Evolutionary conservation across 2,888 invertebrate species (phyloP).

Genomic region (Agonopterix arenella): DNA sequence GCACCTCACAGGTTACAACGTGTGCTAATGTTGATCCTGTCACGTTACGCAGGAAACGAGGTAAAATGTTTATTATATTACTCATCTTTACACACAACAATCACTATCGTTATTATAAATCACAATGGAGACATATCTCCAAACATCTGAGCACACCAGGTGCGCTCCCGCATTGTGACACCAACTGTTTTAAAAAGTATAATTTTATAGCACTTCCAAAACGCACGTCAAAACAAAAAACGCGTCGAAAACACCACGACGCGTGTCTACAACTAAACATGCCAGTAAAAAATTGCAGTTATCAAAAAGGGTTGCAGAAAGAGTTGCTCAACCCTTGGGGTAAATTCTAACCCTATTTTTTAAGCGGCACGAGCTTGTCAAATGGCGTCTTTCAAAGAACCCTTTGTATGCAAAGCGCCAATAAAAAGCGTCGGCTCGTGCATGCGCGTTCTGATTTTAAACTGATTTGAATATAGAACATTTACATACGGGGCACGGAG

Average conservation of each 20-base stretch:
- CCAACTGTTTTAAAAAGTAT: slow-evolving; percentile 5
- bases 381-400: slow-evolving; percentile 23
- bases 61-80: not conserved
- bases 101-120: not conserved
- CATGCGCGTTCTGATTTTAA: slow-evolving; percentile 74
- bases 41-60: slow-evolving; percentile 3
- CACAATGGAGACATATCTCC: not conserved
- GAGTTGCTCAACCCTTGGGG: slow-evolving; percentile 42
- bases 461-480: slow-evolving; percentile 72
- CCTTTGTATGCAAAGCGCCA: slow-evolving; percentile 63
- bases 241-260: slow-evolving; percentile 38
- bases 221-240: slow-evolving; percentile 29
- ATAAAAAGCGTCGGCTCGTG: slow-evolving; percentile 65
- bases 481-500: slow-evolving; percentile 55
- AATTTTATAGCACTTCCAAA: slow-evolving; percentile 7
- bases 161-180: slow-evolving; percentile 2
- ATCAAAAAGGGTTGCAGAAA: slow-evolving; percentile 59
- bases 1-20: not conserved
- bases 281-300: slow-evolving; percentile 61
- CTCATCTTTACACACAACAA: not conserved
- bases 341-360: slow-evolving; percentile 32
- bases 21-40: slow-evolving; percentile 1
- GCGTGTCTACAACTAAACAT: slow-evolving; percentile 47
- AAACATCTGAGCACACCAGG: slow-evolving; percentile 4
- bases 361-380: slow-evolving; percentile 26